Conservation (phyloP, 2,888 invertebrate genomes). For the Sesamia inferens region DNA sequence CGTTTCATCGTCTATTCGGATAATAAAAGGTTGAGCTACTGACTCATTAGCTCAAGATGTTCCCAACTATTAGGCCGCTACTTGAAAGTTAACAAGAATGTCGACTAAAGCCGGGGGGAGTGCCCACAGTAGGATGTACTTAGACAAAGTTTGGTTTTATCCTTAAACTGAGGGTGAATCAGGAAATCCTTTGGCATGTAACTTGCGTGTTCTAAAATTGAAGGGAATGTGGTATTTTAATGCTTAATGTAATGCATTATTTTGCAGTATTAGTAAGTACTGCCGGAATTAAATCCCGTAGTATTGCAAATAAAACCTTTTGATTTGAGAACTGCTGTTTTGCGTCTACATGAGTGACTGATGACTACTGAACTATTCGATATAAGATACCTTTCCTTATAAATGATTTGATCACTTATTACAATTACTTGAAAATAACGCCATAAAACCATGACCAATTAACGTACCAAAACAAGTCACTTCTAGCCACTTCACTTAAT, state of each 20-base stretch:
- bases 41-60: conserved; percentile 74
- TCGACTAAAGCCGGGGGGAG: conserved; percentile 63
- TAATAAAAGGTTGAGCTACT: conserved; percentile 68
- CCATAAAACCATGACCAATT: conserved; percentile 6
- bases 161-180: conserved; percentile 61
- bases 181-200: conserved; percentile 56
- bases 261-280: not conserved
- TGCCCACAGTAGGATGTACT: conserved; percentile 54
- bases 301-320: not conserved
- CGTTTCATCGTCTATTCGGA: conserved; percentile 50
- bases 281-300: not conserved
- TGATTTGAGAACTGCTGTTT: not conserved
- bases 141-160: conserved; percentile 61
- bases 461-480: conserved; percentile 14
- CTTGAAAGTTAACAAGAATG: conserved; percentile 68
- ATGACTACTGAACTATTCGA: not conserved
- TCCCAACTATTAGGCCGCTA: conserved; percentile 67
- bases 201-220: conserved; percentile 36
- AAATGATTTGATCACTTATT: not conserved
- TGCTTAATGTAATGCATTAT: not conserved
- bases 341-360: not conserved
- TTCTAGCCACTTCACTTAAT: conserved; percentile 10
- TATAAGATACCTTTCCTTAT: not conserved
- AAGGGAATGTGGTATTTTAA: conserved; percentile 26
- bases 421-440: conserved; percentile 6